These are phyloP conservation scores for Heterodera filipjevi DNA, from an alignment of 2,888 invertebrate species.

Conservation along the genomic window DNA sequence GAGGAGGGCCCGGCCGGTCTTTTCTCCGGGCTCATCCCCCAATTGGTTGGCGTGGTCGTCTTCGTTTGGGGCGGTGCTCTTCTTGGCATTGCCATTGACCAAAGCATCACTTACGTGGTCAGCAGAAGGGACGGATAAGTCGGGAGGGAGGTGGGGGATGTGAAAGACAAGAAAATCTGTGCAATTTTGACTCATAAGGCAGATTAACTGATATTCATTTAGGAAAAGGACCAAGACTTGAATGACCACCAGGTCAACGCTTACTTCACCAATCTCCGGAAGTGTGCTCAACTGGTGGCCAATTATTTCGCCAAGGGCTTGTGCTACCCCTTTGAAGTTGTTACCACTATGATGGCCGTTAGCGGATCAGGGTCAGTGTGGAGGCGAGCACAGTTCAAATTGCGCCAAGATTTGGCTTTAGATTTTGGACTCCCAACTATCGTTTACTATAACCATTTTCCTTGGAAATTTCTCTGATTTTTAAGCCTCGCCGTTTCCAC, in stretches of 20 bases:
- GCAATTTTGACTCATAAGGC: background rate
- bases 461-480: background rate
- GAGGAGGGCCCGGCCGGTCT: too few relatives aligned
- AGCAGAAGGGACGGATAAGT: background rate
- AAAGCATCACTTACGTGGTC: conserved; percentile 24
- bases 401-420: too few relatives aligned
- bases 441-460: conserved; percentile 5
- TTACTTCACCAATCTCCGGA: conserved; percentile 36
- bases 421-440: conserved; percentile 2
- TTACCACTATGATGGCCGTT: conserved; percentile 87
- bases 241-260: conserved; percentile 27
- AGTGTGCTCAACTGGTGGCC: conserved; percentile 53
- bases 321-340: conserved; percentile 89
- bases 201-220: background rate
- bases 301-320: conserved; percentile 79
- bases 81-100: conserved; percentile 50
- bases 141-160: too few relatives aligned
- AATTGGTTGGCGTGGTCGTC: too few relatives aligned
- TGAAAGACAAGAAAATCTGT: background rate
- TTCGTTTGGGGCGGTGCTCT: too few relatives aligned
- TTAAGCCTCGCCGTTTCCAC: conserved; percentile 76
- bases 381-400: conserved; percentile 1
- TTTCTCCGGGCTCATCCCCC: too few relatives aligned
- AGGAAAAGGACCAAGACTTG: conserved; percentile 18
- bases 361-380: conserved; percentile 74